Evolutionary conservation across 2,113 vertebrate genomes (phyloP).

Genomic region (Pomatorhinus ruficollis): DNA sequence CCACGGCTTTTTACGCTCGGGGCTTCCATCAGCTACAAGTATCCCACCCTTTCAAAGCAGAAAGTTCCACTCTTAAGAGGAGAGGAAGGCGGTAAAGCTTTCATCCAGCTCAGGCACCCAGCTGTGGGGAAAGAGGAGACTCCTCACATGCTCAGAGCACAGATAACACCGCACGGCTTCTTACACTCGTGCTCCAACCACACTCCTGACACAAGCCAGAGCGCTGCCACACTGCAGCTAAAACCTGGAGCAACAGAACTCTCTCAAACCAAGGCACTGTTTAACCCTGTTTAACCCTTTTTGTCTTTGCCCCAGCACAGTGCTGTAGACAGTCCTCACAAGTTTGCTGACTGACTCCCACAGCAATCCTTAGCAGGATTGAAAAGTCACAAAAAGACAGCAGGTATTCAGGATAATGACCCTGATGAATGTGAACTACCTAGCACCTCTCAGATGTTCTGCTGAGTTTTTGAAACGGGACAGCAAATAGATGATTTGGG

Average conservation of each 20-base stretch:
- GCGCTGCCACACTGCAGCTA: not conserved
- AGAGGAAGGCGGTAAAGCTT: not conserved
- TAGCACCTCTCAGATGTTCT: not conserved
- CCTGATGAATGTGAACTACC: not conserved
- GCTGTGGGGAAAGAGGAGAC: not conserved
- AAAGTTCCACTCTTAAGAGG: not conserved
- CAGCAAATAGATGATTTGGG: not conserved
- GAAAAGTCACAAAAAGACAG: not conserved
- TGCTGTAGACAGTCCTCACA: not conserved
- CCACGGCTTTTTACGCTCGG: not conserved
- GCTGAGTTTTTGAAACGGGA: not conserved
- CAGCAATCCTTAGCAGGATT: not conserved
- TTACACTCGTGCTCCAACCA: fast-evolving
- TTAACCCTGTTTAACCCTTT: not conserved
- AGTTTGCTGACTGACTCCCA: not conserved
- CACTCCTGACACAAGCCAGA: not conserved
- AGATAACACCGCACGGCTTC: not conserved
- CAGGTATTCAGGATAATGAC: not conserved
- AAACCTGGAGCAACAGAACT: not conserved
- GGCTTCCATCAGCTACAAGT: not conserved
- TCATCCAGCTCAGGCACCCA: not conserved
- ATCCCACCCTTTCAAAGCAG: not conserved
- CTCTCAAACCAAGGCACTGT: not conserved
- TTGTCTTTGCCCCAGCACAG: not conserved
- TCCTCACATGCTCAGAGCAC: not conserved